Base-by-base conservation (phyloP, 2,113 vertebrate species). In the Rutilus rutilus region DNA sequence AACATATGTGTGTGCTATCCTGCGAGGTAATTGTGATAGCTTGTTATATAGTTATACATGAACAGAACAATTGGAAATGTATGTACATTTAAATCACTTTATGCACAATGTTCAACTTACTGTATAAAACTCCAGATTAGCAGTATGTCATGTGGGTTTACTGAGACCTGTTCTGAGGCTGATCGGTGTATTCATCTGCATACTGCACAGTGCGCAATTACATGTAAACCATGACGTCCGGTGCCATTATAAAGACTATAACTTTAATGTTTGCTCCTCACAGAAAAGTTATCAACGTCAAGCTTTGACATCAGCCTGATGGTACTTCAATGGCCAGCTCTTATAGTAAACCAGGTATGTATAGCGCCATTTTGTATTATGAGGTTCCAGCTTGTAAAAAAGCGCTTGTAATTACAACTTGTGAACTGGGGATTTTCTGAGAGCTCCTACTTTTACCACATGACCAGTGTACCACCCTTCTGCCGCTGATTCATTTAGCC, bases 1-100 rank as follows among this genome's bases (percentile, higher is more conserved):
- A n/a, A 86, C 79, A 45, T 54, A 52, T 52, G 21, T 52, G 25
- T 47, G 73, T 30, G 39, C 73, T 59, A 83, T 52, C 42, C 75
- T 54, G 73, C 52, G 19, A 59, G 52, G 39, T 84, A 78, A 84
- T 86, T 86, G 80, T 50, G 30, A 77, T 39, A 60, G 42, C 69
- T 82, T 76, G 77, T 33, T 33, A 33, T 33, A 33, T 33, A 33
- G 33, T 33, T 33, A 33, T 33, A 33, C 33, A 33, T 33, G 33
- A 33, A 33, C 33, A 4, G 33, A 33, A 33, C 3, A 4, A 33
- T 33, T 4, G 0, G 33, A 33, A 33, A 33, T 33, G 33, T 4
- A 33, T 33, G 33, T 33, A 33, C 33, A 33, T 33, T 33, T 33
- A 33, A 33, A 33, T 33, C 33, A 33, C 33, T 33, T 33, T 33